Evolutionary conservation across 2,888 invertebrate species (phyloP).

Genomic region (Unio pictorum): DNA sequence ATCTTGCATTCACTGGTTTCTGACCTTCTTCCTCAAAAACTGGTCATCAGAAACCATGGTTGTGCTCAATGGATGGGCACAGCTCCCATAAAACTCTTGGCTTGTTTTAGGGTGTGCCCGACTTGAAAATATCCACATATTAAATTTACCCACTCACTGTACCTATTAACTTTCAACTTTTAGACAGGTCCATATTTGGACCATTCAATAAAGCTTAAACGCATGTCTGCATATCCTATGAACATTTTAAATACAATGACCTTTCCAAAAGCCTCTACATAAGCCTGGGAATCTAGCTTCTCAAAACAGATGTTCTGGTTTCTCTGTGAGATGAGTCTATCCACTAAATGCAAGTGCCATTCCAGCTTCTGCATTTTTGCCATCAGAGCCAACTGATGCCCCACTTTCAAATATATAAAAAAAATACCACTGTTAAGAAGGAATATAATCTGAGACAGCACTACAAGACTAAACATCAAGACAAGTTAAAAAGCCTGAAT

Average conservation of each 20-base stretch:
- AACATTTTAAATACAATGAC: conserved; percentile 22
- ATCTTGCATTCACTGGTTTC: conserved; percentile 41
- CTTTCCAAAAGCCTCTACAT: conserved; percentile 14
- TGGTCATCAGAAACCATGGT: conserved; percentile 42
- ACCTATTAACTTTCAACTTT: conserved; percentile 27
- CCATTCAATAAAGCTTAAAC: conserved; percentile 25
- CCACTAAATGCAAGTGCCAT: conserved; percentile 20
- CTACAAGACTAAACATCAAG: too few relatives aligned
- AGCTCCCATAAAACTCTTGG: conserved; percentile 37
- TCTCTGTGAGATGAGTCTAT: conserved; percentile 20
- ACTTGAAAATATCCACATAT: conserved; percentile 20
- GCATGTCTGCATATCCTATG: conserved; percentile 12
- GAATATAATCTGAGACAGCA: too few relatives aligned
- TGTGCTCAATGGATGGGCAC: conserved; percentile 43
- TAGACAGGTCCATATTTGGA: conserved; percentile 27
- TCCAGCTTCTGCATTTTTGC: conserved; percentile 12
- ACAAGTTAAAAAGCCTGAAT: too few relatives aligned
- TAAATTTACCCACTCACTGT: conserved; percentile 28
- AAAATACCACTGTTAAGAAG: too few relatives aligned
- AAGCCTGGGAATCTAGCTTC: conserved; percentile 23
- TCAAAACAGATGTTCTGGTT: conserved; percentile 22
- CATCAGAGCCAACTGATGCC: conserved; percentile 10
- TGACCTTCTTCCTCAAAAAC: conserved; percentile 28
- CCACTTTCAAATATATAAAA: too few relatives aligned
- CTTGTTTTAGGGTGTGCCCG: conserved; percentile 28